Percentiles rank a stretch among this genome's conserved stretches.
These are phyloP conservation scores for Pollenia angustigena DNA, from an alignment of 2,888 invertebrate species.

Conservation along the genomic window DNA sequence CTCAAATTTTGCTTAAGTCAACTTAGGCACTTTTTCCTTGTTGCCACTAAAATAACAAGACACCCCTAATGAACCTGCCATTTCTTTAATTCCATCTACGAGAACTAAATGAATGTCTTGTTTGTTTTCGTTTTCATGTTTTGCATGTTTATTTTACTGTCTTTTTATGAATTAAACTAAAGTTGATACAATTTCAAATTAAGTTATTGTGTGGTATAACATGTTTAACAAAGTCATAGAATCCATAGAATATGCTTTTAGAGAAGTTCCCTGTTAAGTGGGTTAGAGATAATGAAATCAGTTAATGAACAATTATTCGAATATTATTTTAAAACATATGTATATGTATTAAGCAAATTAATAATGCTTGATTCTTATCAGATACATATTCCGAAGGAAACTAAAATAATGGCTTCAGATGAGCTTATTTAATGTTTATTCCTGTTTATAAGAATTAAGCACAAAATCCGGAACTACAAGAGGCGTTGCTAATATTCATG, in stretches of 20 bases:
- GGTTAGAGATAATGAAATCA: not conserved
- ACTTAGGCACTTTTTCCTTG: no score
- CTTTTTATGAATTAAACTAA: conserved; percentile 3
- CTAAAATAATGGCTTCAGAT: no score
- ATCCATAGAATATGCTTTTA: conserved; percentile 2
- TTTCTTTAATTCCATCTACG: not conserved
- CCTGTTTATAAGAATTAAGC: no score
- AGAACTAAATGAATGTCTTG: conserved; percentile 16
- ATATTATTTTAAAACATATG: not conserved
- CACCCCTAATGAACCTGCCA: not conserved
- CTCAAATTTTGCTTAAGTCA: no score
- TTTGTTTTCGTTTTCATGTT: not conserved
- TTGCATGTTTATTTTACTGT: conserved; percentile 6
- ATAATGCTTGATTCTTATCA: no score
- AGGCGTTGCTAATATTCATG: no score
- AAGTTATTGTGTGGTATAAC: conserved; percentile 40
- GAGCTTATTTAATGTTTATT: no score
- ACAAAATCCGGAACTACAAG: no score
- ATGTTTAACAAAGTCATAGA: conserved; percentile 2
- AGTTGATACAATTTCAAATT: conserved; percentile 31
- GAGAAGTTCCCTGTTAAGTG: not conserved
- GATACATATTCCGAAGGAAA: no score
- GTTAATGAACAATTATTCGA: not conserved
- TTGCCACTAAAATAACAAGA: no score
- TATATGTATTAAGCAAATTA: no score